A percentile compares a stretch with the other conserved stretches of the same genome.
These are phyloP conservation scores for Tragelaphus scriptus DNA, from an alignment of 2,113 vertebrate species.

Conservation along the genomic window DNA sequence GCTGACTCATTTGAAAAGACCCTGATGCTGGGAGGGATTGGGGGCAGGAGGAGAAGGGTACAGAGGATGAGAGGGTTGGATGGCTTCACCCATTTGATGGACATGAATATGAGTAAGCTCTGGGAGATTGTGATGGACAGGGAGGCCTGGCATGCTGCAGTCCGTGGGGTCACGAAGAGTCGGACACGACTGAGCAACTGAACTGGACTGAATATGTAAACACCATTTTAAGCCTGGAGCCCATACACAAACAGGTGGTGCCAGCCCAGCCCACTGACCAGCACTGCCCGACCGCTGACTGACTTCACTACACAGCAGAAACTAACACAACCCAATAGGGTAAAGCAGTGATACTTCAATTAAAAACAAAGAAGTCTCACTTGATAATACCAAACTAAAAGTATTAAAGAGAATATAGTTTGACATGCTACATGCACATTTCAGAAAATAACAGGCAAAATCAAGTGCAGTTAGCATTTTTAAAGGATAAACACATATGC, in stretches of 20 bases:
- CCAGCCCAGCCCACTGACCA: not conserved
- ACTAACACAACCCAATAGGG: not conserved
- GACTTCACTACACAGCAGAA: not conserved
- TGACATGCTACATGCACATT: not conserved
- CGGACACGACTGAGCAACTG: not conserved
- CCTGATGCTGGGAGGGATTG: not conserved
- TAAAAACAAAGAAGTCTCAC: not conserved
- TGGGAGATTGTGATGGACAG: not conserved
- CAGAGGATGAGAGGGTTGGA: not conserved
- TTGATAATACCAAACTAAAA: not conserved
- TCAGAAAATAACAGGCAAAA: not conserved
- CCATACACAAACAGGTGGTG: not conserved
- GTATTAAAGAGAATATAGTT: not conserved
- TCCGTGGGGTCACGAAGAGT: not conserved
- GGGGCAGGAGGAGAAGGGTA: not conserved
- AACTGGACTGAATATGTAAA: not conserved
- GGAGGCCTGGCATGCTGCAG: not conserved
- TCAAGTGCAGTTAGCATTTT: not conserved
- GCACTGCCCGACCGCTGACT: not conserved
- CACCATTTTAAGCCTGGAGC: not conserved
- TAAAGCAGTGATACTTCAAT: not conserved
- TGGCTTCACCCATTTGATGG: not conserved
- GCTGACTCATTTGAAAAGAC: not conserved
- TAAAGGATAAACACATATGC: not conserved
- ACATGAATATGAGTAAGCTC: not conserved